phyloP scores from a whole-genome alignment of 2,888 invertebrate species.

The Trachelus tabidus region DNA sequence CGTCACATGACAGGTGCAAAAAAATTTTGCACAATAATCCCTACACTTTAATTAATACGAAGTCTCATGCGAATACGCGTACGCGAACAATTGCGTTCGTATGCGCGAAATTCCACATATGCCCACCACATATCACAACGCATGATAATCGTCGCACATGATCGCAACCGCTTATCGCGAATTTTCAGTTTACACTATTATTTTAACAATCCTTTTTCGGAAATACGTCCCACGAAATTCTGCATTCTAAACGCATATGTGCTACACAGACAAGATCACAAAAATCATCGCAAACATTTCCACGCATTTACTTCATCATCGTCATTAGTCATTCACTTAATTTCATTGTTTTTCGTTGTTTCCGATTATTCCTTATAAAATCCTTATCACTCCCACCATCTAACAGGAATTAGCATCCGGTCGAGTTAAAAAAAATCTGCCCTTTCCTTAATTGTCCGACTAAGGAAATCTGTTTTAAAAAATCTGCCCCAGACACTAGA shows the following conservation, averaged over 20 bases:
- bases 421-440: too few species aligned
- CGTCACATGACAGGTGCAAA: not conserved
- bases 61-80: not conserved
- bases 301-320: too few species aligned
- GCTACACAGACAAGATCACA: too few species aligned
- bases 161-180: not conserved
- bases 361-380: not conserved
- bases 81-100: not conserved
- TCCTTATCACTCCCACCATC: not conserved
- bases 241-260: not conserved
- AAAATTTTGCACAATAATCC: not conserved
- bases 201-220: not conserved
- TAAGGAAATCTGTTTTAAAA: not conserved
- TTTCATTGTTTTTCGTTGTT: not conserved
- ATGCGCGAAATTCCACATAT: not conserved
- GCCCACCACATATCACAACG: not conserved
- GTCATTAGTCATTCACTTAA: not conserved
- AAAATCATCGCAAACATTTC: too few species aligned
- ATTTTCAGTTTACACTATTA: not conserved
- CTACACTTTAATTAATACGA: not conserved
- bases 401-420: not conserved
- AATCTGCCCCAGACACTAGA: not conserved
- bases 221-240: not conserved
- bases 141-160: not conserved
- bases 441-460: not conserved